Evolutionary conservation across 2,888 invertebrate species (phyloP), one percentile per base, ranked within the genome.

Genomic region (Vanessa cardui): DNA sequence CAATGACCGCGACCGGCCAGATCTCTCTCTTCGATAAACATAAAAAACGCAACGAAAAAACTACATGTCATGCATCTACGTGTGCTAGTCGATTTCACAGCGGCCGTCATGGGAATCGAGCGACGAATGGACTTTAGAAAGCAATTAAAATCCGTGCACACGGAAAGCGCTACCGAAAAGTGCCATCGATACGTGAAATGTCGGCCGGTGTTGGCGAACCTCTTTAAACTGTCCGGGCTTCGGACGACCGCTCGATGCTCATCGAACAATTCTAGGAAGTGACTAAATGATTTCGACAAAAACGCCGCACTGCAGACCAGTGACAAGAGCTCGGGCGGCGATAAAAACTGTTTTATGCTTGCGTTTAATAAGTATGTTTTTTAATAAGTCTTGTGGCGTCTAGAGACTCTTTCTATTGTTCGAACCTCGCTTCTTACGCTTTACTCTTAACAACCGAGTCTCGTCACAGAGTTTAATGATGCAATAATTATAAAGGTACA

Each of bases 11-110:
- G 84, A 80, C 87, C 87, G 87, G 80, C 85, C 84, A 88, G 90
- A 89, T 91, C 89, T 87, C 82, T 88, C 87, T 87, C 81, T 87
- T 86, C 88, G 90, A 91, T 82, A 82, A 80, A 91, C 85, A 87
- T 77, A 87, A 89, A 90, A 89, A 88, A 84, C 80, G 77, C 80
- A 82, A 84, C 83, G 85, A 88, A 89, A 91, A 90, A 92, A 89
- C 89, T 88, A 91, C 92, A 90, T 90, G 92, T 92, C 92, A 92
- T 91, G 92, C 90, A 91, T 89, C 90, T 89, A 90, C 90, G 90
- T 91, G 90, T 91, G 91, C 88, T 87, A 86, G 89, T 88, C 90
- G 85, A 90, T 91, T 90, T 91, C 89, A 89, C 88, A 86, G 88
- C 85, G 86, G 84, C 87, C 85, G 90, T 88, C 92, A 89, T 92